Base-by-base conservation (phyloP, 2,113 vertebrate genomes). In the Tapirus terrestris region DNA sequence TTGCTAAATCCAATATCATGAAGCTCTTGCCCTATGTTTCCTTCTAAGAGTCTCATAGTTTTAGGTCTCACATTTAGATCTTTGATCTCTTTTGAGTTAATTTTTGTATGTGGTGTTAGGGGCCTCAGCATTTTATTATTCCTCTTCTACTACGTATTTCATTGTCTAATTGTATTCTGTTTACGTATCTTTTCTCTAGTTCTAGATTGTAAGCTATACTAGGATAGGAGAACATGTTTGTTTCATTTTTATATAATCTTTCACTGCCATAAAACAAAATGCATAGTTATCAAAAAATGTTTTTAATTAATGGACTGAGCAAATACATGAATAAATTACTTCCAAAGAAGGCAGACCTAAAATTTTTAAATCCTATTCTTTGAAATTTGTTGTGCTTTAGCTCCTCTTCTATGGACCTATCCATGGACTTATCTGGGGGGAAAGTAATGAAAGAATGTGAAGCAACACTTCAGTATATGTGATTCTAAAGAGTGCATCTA, bases 401-500 rank as follows among this genome's bases (percentile, higher is more conserved):
- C 17, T 63, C 17, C 20, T 61, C 33, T 83, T 83, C 77, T 83
- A n/a, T 76, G 56, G 65, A 80, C 48, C 25, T 91, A 39, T 67
- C 85, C 39, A 48, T 81, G 33, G 39, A 68, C 20, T 95, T 63
- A 48, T 51, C 73, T 58, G 3, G 76, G 43, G 68, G 10, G 25
- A 65, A 65, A 80, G 25, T 45, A 70, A 81, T 68, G 61, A 81
- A 17, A 75, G n/a, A 76, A 3, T 48, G 60, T 36, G 27, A 91
- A 95, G 73, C 21, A 89, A 79, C 43, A 89, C 45, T 53, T 85
- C 11, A 33, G 82, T 25, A 82, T 60, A 58, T 96, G 85, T 89
- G 79, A 96, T 58, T 92, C 60, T 83, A 79, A 96, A 92, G 63
- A 86, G 14, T 27, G 20, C 12, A 89, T 89, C 53, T 87, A 48